Evolutionary conservation across 2,113 vertebrate species (phyloP).

Genomic region (Phalacrocorax carbo): DNA sequence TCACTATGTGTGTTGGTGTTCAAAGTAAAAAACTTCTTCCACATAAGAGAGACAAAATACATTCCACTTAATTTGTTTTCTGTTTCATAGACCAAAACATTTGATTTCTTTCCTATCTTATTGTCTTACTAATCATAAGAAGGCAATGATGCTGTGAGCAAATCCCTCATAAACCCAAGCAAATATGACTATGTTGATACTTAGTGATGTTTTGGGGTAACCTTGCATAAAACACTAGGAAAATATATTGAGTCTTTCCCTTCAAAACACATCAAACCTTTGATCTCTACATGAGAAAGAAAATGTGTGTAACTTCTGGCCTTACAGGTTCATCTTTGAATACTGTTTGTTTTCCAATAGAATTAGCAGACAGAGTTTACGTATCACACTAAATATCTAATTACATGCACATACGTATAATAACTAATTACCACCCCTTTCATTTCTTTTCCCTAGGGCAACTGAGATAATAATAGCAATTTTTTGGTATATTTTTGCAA

Average conservation of each 20-base stretch:
- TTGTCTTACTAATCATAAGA: not conserved
- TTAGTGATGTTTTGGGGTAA: not conserved
- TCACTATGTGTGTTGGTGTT: not conserved
- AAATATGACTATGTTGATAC: not conserved
- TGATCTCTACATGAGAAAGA: not conserved
- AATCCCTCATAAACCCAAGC: not conserved
- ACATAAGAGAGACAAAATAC: not conserved
- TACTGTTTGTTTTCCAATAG: not conserved
- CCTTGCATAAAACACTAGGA: not conserved
- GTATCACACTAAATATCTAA: constrained; percentile 42
- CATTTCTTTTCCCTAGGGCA: not conserved
- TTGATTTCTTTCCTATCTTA: not conserved
- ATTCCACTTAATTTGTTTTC: not conserved
- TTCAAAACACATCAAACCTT: not conserved
- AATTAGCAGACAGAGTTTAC: constrained; percentile 14
- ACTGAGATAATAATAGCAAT: not conserved
- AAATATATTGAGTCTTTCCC: not conserved
- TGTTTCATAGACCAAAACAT: not conserved
- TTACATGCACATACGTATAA: constrained; percentile 24
- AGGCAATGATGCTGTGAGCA: not conserved
- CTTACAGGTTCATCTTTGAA: not conserved
- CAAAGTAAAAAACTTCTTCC: not conserved
- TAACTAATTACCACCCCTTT: constrained; percentile 37
- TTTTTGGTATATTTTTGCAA: not conserved
- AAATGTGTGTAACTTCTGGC: not conserved